These are phyloP conservation scores for Temnothorax nylanderi DNA, from an alignment of 1,140 invertebrate species.

Conservation along the genomic window DNA sequence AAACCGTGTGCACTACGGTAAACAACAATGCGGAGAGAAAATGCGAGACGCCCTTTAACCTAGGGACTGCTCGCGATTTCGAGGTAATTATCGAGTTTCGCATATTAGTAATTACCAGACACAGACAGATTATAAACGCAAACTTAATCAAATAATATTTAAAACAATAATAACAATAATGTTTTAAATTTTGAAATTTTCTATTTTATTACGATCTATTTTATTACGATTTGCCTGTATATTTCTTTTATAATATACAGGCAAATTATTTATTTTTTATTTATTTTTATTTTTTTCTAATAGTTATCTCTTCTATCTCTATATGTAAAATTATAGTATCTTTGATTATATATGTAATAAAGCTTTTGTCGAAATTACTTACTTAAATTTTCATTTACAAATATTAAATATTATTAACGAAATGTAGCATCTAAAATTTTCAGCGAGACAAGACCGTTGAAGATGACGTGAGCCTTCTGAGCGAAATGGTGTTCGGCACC, in stretches of 20 bases:
- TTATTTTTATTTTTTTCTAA: neutral
- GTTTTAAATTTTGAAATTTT: neutral
- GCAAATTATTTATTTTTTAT: neutral
- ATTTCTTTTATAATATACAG: too few relatives aligned
- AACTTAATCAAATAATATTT: constrained; percentile 2
- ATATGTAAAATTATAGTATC: neutral
- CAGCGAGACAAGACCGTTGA: constrained; percentile 80
- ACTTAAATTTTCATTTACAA: neutral
- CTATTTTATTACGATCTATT: neutral
- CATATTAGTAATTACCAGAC: neutral
- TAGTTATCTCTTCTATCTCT: neutral
- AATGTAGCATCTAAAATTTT: constrained; percentile 54
- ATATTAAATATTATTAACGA: constrained; percentile 5
- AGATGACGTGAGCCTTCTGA: constrained; percentile 90
- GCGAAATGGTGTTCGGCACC: constrained; percentile 96
- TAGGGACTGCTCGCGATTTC: constrained; percentile 12
- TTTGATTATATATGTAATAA: neutral
- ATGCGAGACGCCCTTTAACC: constrained; percentile 8
- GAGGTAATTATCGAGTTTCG: constrained; percentile 48
- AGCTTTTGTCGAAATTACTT: neutral
- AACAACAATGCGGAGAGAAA: constrained; percentile 46
- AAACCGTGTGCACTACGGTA: constrained; percentile 35
- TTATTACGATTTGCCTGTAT: neutral
- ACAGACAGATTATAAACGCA: neutral
- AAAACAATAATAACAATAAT: neutral